Percentiles rank a stretch among this genome's conserved stretches.
These are phyloP conservation scores for Peromyscus californicus DNA, from an alignment of 2,113 vertebrate species.

Conservation along the genomic window DNA sequence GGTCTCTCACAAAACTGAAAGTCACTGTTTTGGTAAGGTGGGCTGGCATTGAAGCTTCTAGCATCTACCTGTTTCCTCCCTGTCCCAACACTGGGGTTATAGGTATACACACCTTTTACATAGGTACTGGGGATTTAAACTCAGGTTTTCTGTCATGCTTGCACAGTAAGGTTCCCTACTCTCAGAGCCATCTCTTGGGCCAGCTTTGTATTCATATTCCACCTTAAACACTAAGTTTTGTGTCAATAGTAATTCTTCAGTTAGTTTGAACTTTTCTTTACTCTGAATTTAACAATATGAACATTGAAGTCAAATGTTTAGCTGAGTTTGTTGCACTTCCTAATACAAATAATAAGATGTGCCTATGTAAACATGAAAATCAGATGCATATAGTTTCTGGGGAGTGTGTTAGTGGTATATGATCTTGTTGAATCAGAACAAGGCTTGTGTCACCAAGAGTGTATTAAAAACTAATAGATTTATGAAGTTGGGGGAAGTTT, in stretches of 20 bases:
- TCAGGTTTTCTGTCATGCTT: not conserved
- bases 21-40: not conserved
- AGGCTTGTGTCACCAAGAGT: conserved; percentile 7
- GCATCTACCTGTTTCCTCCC: not conserved
- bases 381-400: not conserved
- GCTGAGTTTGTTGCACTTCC: not conserved
- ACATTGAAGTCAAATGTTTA: conserved; percentile 5
- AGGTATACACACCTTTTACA: not conserved
- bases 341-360: not conserved
- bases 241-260: not conserved
- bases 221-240: not conserved
- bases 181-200: no score
- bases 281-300: not conserved
- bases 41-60: not conserved
- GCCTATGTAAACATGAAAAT: conserved; percentile 7
- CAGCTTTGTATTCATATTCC: not conserved
- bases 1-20: not conserved
- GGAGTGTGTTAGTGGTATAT: not conserved
- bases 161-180: not conserved
- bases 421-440: conserved; percentile 46
- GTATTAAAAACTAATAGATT: conserved; percentile 77
- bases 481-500: conserved; percentile 71
- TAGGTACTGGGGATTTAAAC: not conserved
- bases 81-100: not conserved
- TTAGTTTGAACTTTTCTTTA: conserved; percentile 13